Evolutionary conservation across 2,888 invertebrate genomes (phyloP).

Genomic region (Salpingus planirostris): DNA sequence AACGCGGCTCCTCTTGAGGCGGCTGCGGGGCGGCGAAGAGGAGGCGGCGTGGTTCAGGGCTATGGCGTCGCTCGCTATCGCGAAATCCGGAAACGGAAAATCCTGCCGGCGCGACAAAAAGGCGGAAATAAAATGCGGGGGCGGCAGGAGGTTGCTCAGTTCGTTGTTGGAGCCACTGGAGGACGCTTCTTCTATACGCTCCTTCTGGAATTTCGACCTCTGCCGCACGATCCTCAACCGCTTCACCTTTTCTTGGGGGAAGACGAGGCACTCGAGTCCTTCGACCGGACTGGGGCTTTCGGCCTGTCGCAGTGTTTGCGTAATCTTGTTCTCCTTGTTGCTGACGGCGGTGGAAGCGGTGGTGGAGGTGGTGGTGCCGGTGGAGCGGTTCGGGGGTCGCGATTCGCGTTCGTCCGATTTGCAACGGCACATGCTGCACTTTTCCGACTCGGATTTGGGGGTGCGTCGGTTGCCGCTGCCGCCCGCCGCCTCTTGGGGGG

Average conservation of each 20-base stretch:
- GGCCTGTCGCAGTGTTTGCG: constrained; percentile 26
- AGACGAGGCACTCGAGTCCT: constrained; percentile 35
- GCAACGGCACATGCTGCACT: constrained; percentile 30
- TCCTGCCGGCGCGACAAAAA: constrained; percentile 55
- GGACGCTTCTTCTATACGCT: constrained; percentile 39
- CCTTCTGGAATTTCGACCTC: constrained; percentile 4
- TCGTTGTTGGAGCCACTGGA: constrained; percentile 55
- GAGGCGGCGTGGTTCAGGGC: constrained; percentile 12
- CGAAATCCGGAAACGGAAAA: constrained; percentile 42
- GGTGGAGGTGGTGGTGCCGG: not conserved
- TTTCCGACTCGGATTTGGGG: constrained; percentile 36
- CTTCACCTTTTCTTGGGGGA: constrained; percentile 40
- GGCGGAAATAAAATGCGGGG: constrained; percentile 49
- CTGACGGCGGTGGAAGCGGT: not conserved
- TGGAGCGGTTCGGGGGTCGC: constrained; percentile 5
- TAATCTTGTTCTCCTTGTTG: constrained; percentile 31
- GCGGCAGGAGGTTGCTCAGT: constrained; percentile 54
- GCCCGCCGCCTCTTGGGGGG: too few relatives aligned
- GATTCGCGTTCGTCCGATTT: constrained; percentile 13
- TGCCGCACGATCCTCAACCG: constrained; percentile 11
- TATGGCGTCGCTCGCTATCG: constrained; percentile 37
- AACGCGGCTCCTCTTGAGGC: constrained; percentile 20
- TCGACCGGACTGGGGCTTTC: constrained; percentile 23
- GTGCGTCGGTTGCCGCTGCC: constrained; percentile 24
- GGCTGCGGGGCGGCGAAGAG: constrained; percentile 20